Percentiles rank a stretch among this genome's conserved stretches.
phyloP scores from a whole-genome alignment of 2,797 vertebrate species.

The Hippopotamyrus pictus region DNA sequence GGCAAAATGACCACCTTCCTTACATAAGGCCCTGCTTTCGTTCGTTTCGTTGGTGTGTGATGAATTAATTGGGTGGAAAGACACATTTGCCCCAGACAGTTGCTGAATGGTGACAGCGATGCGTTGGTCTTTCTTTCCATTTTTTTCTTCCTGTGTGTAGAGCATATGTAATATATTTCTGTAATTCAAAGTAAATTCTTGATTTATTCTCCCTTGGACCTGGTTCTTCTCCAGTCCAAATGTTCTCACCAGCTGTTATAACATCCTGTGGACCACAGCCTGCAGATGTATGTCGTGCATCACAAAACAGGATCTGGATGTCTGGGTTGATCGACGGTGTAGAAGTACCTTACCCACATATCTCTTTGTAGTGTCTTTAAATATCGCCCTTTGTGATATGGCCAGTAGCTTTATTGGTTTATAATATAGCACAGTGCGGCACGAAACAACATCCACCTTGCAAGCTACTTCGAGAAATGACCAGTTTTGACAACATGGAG shows the following conservation, averaged over 20 bases:
- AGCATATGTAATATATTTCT: background rate
- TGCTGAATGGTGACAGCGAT: background rate
- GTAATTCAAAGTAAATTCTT: background rate
- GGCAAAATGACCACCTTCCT: background rate
- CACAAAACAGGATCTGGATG: background rate
- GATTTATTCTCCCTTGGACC: background rate
- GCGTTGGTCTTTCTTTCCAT: background rate
- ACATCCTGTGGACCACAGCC: background rate
- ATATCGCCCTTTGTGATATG: background rate
- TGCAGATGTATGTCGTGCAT: background rate
- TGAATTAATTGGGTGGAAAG: background rate
- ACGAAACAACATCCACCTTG: background rate
- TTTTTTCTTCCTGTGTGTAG: background rate
- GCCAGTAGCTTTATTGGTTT: background rate
- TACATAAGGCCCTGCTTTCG: background rate
- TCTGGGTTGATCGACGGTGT: background rate
- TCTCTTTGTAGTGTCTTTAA: background rate
- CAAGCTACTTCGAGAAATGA: conserved; percentile 25
- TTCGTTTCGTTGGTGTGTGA: background rate
- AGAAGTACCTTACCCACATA: background rate
- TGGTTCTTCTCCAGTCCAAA: background rate
- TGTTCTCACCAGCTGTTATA: background rate
- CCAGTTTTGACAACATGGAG: conserved; percentile 40
- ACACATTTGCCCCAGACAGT: background rate
- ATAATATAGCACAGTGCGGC: background rate